Evolutionary conservation across 2,797 vertebrate genomes (phyloP).

Genomic region (Phylloscopus collybita): DNA sequence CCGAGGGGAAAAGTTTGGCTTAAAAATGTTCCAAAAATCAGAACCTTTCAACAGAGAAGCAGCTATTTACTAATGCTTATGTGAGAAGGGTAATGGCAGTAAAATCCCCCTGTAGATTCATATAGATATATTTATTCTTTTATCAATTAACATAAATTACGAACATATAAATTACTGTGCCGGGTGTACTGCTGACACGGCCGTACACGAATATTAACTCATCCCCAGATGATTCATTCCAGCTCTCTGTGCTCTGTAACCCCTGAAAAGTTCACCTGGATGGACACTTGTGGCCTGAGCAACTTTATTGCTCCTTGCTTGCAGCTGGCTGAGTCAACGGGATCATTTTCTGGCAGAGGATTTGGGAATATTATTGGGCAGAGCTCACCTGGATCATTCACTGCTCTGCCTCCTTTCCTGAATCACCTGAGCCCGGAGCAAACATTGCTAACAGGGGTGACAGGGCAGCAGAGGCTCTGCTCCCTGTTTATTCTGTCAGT

Average conservation of each 20-base stretch:
- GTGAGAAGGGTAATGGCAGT: not conserved
- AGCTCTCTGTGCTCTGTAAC: not conserved
- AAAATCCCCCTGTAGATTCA: not conserved
- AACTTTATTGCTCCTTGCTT: accelerated
- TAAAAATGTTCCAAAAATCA: not conserved
- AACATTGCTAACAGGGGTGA: not conserved
- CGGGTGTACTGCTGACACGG: no score
- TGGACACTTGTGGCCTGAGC: not conserved
- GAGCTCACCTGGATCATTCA: not conserved
- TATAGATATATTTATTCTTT: not conserved
- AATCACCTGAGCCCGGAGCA: not conserved
- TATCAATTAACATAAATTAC: not conserved
- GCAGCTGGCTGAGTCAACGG: accelerated
- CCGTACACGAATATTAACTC: not conserved
- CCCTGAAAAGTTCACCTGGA: accelerated
- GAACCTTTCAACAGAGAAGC: not conserved
- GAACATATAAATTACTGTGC: no score
- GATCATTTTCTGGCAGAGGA: not conserved
- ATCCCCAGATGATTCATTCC: not conserved
- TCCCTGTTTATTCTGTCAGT: not conserved
- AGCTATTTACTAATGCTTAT: accelerated
- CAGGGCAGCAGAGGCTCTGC: not conserved
- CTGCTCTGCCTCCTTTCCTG: not conserved
- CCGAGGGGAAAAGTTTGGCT: not conserved
- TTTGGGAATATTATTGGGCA: not conserved